Percentiles rank a stretch among this genome's conserved stretches.
Evolutionary conservation across 2,113 vertebrate genomes (phyloP).

Genomic region (Balaenoptera acutorostrata): DNA sequence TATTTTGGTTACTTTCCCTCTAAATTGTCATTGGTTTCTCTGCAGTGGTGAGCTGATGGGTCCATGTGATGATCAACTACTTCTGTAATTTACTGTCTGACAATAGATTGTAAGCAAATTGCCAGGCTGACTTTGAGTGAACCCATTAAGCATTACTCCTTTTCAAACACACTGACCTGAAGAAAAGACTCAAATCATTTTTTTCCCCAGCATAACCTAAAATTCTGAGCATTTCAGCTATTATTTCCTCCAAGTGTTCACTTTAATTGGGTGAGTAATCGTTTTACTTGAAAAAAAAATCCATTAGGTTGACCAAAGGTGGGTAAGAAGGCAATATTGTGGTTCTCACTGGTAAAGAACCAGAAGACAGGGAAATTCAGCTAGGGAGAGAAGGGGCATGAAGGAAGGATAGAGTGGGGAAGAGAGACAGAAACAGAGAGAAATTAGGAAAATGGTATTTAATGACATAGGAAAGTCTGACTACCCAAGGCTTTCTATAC

Average conservation of each 20-base stretch:
- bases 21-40: slow-evolving; percentile 39
- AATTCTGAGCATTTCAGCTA: neutral
- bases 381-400: neutral
- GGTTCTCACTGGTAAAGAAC: neutral
- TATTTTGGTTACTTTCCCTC: slow-evolving; percentile 30
- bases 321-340: neutral
- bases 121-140: neutral
- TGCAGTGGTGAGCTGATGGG: slow-evolving; percentile 21
- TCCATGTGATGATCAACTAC: neutral
- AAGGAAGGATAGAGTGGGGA: no score
- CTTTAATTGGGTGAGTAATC: slow-evolving; percentile 47
- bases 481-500: neutral
- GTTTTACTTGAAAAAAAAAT: neutral
- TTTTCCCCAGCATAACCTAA: slow-evolving; percentile 18
- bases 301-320: neutral
- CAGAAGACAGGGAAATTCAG: neutral
- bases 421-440: neutral
- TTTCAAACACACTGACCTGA: slow-evolving; percentile 33
- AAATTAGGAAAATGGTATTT: neutral
- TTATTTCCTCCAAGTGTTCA: slow-evolving; percentile 26
- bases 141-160: slow-evolving; percentile 25
- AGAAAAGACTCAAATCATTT: slow-evolving; percentile 8
- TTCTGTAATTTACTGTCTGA: slow-evolving; percentile 46
- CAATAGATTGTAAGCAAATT: slow-evolving; percentile 22
- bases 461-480: neutral